Conservation (phyloP, 2,113 vertebrate genomes). For the Alosa alosa region DNA sequence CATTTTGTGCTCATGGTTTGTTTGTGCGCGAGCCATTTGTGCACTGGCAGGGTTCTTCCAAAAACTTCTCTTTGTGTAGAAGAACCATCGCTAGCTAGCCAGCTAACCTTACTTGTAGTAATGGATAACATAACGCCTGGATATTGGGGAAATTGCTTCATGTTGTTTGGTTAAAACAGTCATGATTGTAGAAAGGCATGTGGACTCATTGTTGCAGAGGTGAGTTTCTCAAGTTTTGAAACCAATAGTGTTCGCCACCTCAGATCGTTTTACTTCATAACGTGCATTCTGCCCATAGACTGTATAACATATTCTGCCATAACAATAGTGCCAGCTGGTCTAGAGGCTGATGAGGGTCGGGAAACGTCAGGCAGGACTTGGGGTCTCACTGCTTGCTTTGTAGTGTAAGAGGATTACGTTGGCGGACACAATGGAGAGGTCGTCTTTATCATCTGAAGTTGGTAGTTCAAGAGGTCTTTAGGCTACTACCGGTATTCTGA, state of each 20-base stretch:
- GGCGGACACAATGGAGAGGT: background rate
- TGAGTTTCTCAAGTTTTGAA: background rate
- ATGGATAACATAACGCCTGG: background rate
- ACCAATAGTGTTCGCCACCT: background rate
- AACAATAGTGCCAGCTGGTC: background rate
- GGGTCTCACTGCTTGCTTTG: background rate
- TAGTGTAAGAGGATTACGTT: background rate
- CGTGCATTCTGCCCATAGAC: background rate
- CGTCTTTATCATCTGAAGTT: background rate
- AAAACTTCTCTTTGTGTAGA: constrained; percentile 12
- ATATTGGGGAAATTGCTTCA: background rate
- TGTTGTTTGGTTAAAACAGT: background rate
- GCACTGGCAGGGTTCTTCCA: background rate
- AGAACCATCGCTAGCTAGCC: background rate
- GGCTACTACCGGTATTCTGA: too few relatives aligned
- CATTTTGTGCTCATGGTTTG: background rate
- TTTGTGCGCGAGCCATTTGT: background rate
- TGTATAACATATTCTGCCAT: background rate
- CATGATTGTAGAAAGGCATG: background rate
- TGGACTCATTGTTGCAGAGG: too few relatives aligned
- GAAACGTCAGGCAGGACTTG: background rate
- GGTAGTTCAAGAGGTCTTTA: background rate
- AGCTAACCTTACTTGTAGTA: background rate
- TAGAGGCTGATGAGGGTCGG: background rate
- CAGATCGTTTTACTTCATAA: background rate